Evolutionary conservation across 2,113 vertebrate genomes (phyloP), one percentile per base, ranked within the genome.

Genomic region (Carollia perspicillata): DNA sequence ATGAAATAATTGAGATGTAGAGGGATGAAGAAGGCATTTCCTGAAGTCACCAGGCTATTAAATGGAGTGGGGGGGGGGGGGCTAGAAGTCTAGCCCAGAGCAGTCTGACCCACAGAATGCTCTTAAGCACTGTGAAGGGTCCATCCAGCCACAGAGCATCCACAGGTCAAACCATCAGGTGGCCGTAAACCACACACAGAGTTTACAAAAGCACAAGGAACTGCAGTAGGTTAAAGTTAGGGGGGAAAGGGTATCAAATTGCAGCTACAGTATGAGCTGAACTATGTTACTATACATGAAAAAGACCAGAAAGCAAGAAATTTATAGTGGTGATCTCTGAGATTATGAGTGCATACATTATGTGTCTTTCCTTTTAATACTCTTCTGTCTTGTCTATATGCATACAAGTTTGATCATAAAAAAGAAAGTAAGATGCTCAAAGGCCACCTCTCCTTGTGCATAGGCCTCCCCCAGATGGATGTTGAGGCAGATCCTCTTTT

Each of bases 1-100:
- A n/a, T 71, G 84, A 92, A 84, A 86, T 97, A 68, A 91, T 14
- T 37, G 95, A 96, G 44, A 44, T 66, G 63, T 63, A 1, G 10
- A 58, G 81, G 86, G 72, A 95, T 77, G 40, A 91, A 89, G 40
- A 91, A 89, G 93, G n/a, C 30, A 84, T 88, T 95, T 90, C 84
- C 65, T 69, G 72, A 93, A 58, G 86, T 93, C 37, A 93, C 63
- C 28, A 65, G 66, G n/a, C 55, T 95, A 80, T 55, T 89, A 63
- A 49, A 58, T 8, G 35, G 65, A 17, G 53, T 7, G 47, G 5
- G 26, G 44, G 44, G 47, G 5, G 26, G 44, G 44, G 42, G n/a
- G 71, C 85, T 89, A 16, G 72, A 35, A 77, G 90, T 35, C 22
- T 83, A 95, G 74, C 3, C 37, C 51, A 84, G 17, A 55, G 14